Base-by-base conservation (phyloP, 1,140 invertebrate genomes). In the Rhyacophila brunnea region DNA sequence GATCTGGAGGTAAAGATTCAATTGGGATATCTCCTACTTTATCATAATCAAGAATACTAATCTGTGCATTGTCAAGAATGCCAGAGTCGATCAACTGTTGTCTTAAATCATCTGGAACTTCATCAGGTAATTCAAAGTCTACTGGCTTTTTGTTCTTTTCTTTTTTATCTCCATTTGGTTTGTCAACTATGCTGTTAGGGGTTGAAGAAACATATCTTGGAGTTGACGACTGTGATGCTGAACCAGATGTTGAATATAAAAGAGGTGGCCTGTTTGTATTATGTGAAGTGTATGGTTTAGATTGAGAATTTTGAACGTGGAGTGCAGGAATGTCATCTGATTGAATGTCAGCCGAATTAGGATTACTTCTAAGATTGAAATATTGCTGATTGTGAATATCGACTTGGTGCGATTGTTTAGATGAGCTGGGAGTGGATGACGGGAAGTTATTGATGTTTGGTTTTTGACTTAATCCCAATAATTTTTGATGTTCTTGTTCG, bases 21-120 rank as follows among this genome's bases (percentile, higher is more conserved):
- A 92, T 79, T 6, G 89, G 84, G 54, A 90, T 92, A 66, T 91
- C 90, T n/a, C 90, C 90, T 28, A 92, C 85, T 78, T 93, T 93
- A 68, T 92, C 90, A 62, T 91, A 92, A 72, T 92, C 89, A 28
- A 92, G 74, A 18, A 93, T 84, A 60, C 91, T 91, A 51, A 93
- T 92, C 66, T 93, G 89, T 18, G 91, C 90, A 68, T 93, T 91
- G 60, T 88, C 87, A 36, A 93, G 75, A 60, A 93, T 92, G 35
- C 91, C 91, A 0, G 90, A 92, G 38, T 87, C 87, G n/a, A 93
- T 68, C 0, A 93, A 75, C 67, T 93, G 90, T 69, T 92, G 81
- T 44, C 90, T 82, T 32, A 93, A 80, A 70, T 93, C 90, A 51
- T 92, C 90, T 1, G 91, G 91, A 6, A 93, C 90, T 78, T 93